Conservation (phyloP, 2,888 invertebrate species). For the Monochamus alternatus region DNA sequence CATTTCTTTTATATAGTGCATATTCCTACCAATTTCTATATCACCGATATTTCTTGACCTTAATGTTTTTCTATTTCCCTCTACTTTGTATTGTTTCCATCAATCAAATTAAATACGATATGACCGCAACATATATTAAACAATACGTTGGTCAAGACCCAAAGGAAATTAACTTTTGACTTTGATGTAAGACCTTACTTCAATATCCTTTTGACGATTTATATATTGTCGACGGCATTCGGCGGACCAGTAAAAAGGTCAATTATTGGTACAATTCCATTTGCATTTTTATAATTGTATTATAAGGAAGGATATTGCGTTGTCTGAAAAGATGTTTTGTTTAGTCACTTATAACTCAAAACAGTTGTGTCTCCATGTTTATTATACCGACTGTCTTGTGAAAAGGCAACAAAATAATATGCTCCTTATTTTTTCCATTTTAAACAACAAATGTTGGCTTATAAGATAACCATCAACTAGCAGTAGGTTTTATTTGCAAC, state of each 20-base stretch:
- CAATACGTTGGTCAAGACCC: slow-evolving; percentile 67
- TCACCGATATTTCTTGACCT: neutral
- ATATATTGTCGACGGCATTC: slow-evolving; percentile 46
- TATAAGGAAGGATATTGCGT: neutral
- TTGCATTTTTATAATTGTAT: neutral
- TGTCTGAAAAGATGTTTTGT: neutral
- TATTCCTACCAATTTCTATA: neutral
- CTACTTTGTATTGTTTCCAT: slow-evolving; percentile 54
- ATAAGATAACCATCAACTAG: too few relatives aligned
- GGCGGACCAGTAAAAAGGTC: slow-evolving; percentile 19
- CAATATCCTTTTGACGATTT: slow-evolving; percentile 53
- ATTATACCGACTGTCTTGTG: too few relatives aligned
- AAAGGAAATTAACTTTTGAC: slow-evolving; percentile 69
- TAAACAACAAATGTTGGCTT: too few relatives aligned
- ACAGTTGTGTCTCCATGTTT: too few relatives aligned
- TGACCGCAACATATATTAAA: slow-evolving; percentile 65
- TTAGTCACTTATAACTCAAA: too few relatives aligned
- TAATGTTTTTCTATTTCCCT: slow-evolving; percentile 2
- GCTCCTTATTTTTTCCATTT: too few relatives aligned
- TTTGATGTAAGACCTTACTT: slow-evolving; percentile 66
- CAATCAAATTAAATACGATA: slow-evolving; percentile 62
- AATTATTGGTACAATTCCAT: slow-evolving; percentile 13
- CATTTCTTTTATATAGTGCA: neutral
- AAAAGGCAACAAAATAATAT: too few relatives aligned
- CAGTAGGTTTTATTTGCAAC: too few relatives aligned